Conservation (phyloP, 2,797 vertebrate species). For the Coregonus suidteri region DNA sequence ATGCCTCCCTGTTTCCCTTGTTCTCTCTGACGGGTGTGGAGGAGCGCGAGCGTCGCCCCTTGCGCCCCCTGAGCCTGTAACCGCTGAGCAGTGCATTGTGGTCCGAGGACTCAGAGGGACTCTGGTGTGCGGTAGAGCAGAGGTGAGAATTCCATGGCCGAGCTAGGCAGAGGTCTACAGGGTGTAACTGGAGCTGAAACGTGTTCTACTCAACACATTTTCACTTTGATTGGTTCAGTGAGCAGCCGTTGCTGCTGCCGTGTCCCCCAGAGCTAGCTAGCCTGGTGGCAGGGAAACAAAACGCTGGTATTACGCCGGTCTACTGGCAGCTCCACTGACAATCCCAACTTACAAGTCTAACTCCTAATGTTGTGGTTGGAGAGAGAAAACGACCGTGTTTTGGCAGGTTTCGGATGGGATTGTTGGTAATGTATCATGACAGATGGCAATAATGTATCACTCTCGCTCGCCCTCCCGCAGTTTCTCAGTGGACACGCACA, state of each 20-base stretch:
- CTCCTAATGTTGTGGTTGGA: conserved; percentile 16
- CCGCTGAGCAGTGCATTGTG: conserved; percentile 51
- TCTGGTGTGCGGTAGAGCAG: conserved; percentile 72
- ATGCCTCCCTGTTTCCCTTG: neutral
- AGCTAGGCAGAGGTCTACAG: conserved; percentile 58
- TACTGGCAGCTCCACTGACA: conserved; percentile 36
- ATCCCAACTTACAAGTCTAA: conserved; percentile 46
- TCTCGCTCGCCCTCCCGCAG: neutral
- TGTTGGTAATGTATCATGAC: conserved; percentile 13
- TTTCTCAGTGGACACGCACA: neutral
- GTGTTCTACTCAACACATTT: conserved; percentile 80
- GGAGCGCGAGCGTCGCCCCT: conserved; percentile 14
- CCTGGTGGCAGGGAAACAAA: neutral
- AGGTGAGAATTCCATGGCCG: conserved; percentile 77
- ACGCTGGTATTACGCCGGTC: neutral
- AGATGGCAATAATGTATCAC: conserved; percentile 1
- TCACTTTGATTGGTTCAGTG: conserved; percentile 82
- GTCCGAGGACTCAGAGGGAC: conserved; percentile 43
- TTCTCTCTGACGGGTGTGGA: conserved; percentile 10
- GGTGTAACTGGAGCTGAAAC: conserved; percentile 77
- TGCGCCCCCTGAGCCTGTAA: neutral
- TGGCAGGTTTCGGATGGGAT: conserved; percentile 13
- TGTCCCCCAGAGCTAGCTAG: neutral
- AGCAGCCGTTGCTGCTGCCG: conserved; percentile 54
- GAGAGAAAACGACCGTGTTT: neutral